These are phyloP conservation scores for Callinectes sapidus DNA, from an alignment of 2,888 invertebrate species.

Conservation along the genomic window DNA sequence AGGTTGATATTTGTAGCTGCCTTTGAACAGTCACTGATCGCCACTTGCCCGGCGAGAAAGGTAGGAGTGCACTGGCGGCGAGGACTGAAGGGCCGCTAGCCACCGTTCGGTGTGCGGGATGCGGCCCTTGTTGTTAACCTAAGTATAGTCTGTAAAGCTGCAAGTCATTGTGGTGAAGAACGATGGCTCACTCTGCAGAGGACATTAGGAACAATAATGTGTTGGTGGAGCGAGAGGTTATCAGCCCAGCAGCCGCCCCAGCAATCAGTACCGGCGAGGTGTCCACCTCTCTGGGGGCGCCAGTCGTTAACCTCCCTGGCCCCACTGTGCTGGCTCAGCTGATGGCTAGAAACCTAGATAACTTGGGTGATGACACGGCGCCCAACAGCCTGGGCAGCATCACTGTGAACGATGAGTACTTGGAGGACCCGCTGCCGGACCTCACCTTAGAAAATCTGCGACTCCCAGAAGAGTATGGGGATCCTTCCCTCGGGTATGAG, in stretches of 20 bases:
- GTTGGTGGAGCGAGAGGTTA: conserved; percentile 33
- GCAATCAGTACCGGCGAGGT: background rate
- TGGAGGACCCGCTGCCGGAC: conserved; percentile 71
- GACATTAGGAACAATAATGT: conserved; percentile 64
- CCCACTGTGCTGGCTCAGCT: conserved; percentile 55
- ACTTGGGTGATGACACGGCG: conserved; percentile 48
- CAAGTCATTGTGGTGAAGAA: background rate
- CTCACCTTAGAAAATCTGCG: conserved; percentile 65
- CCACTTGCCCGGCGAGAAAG: background rate
- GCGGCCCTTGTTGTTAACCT: background rate
- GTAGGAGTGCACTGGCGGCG: background rate
- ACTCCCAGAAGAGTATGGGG: conserved; percentile 65
- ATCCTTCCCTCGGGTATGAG: conserved; percentile 70
- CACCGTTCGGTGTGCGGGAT: background rate
- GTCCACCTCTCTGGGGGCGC: background rate
- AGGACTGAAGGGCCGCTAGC: background rate
- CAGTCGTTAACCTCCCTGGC: background rate
- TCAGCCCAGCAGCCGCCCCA: background rate
- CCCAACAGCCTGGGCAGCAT: conserved; percentile 56
- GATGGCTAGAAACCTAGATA: conserved; percentile 48
- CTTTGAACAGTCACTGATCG: background rate
- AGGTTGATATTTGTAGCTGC: background rate
- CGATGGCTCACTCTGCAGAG: conserved; percentile 59
- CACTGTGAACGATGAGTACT: conserved; percentile 65
- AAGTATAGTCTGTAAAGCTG: background rate